Evolutionary conservation across 2,113 vertebrate genomes (phyloP), one percentile per base, ranked within the genome.

Genomic region (Cebidichthys violaceus): DNA sequence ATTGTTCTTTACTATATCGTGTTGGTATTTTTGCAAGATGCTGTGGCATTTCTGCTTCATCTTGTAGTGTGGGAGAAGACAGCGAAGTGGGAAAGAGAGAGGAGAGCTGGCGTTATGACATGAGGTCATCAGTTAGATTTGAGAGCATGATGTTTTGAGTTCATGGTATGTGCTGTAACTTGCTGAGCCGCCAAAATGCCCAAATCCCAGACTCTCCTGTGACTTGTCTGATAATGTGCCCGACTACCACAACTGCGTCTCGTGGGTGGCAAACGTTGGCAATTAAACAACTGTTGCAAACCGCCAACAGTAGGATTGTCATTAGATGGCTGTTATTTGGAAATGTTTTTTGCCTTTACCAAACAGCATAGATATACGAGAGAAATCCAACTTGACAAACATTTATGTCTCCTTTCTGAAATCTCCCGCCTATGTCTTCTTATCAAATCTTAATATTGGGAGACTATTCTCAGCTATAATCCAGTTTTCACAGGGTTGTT

Each of bases 81-180:
- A 0, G 20, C 24, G 20, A 75, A 66, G 61, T 70, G 77, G 73
- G 41, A 67, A 62, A 71, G 35, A 45, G 59, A 69, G 52, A 33
- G 39, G 29, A 59, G 47, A 52, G 37, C 15, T 47, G 73, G 71
- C 77, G 45, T n/a, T 43, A 43, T 77, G 39, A 79, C 61, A 59
- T 72, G 47, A 83, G 74, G 77, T 86, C 74, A 85, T 83, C 65
- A 6, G 60, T 81, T 70, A 78, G 35, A 47, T 78, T 76, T 29
- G 27, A 90, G 74, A 39, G 61, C 41, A 52, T 76, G 57, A 84
- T 88, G 45, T 70, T 39, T 70, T 35, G 37, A 70, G 31, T 69
- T 75, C 13, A 33, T 75, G 29, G 14, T 57, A 67, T 68, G 37
- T 2, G 9, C 55, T 64, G 61, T 54, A 70, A 57, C 43, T 57